A percentile compares a stretch with the other conserved stretches of the same genome.
Evolutionary conservation across 2,797 vertebrate species (phyloP).

Genomic region (Falco rusticolus): DNA sequence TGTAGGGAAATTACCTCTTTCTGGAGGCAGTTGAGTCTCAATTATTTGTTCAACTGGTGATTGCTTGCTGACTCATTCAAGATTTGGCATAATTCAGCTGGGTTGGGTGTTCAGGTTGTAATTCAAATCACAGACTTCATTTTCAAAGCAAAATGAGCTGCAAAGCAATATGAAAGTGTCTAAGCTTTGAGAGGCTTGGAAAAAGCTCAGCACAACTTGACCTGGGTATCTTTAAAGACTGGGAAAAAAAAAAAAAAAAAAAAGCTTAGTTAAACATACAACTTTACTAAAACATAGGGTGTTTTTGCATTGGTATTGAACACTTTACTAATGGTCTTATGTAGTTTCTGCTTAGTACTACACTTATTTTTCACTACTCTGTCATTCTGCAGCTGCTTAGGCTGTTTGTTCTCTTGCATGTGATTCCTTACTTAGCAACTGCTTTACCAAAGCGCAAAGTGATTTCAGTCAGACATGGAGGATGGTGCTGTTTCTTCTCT

Average conservation of each 20-base stretch:
- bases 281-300: not conserved
- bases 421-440: not conserved
- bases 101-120: not conserved
- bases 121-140: not conserved
- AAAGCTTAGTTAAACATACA: not conserved
- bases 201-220: not conserved
- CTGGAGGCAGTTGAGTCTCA: not conserved
- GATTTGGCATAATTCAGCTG: not conserved
- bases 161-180: not conserved
- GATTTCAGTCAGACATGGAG: not conserved
- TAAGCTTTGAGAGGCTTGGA: not conserved
- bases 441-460: not conserved
- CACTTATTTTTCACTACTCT: not conserved
- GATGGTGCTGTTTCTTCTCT: not conserved
- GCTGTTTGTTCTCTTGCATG: not conserved
- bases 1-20: not conserved
- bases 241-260: no score
- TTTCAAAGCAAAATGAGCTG: not conserved
- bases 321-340: not conserved
- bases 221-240: not conserved
- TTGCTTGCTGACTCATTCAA: not conserved
- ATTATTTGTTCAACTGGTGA: not conserved
- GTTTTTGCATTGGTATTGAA: not conserved
- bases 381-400: not conserved
- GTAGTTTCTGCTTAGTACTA: not conserved